Evolutionary conservation across 1,140 invertebrate genomes (phyloP).

Genomic region (Lepidurus arcticus): DNA sequence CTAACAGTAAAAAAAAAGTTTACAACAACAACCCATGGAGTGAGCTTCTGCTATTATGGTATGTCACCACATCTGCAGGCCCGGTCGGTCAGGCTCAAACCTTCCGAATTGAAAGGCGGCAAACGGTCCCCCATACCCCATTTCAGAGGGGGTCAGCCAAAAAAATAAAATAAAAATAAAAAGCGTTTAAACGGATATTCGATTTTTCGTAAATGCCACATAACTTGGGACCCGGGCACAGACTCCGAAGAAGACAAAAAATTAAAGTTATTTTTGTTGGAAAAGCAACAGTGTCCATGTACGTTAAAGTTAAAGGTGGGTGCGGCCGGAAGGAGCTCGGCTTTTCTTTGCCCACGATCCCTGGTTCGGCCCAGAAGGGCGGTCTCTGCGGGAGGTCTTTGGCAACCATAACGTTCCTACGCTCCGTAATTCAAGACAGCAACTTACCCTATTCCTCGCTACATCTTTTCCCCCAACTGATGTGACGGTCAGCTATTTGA

Average conservation of each 20-base stretch:
- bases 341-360: not conserved
- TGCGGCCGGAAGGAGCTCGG: conserved; percentile 19
- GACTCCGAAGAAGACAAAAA: not conserved
- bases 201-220: conserved; percentile 15
- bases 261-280: not conserved
- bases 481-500: not conserved
- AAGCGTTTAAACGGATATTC: conserved; percentile 4
- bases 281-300: not conserved
- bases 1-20: not conserved
- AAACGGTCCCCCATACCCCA: not conserved
- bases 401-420: conserved; percentile 1
- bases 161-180: not conserved
- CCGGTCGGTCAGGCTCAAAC: not conserved
- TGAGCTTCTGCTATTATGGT: conserved; percentile 11
- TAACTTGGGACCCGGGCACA: not conserved
- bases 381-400: conserved; percentile 4
- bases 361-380: not conserved
- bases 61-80: conserved; percentile 7
- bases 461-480: not conserved
- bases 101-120: not conserved
- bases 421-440: not conserved
- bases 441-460: not conserved
- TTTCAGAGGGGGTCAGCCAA: not conserved
- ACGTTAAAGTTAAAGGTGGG: not conserved
- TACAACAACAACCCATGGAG: not conserved